Evolutionary conservation across 2,113 vertebrate genomes (phyloP), one percentile per base, ranked within the genome.

Genomic region (Neolamprologus modestus): DNA sequence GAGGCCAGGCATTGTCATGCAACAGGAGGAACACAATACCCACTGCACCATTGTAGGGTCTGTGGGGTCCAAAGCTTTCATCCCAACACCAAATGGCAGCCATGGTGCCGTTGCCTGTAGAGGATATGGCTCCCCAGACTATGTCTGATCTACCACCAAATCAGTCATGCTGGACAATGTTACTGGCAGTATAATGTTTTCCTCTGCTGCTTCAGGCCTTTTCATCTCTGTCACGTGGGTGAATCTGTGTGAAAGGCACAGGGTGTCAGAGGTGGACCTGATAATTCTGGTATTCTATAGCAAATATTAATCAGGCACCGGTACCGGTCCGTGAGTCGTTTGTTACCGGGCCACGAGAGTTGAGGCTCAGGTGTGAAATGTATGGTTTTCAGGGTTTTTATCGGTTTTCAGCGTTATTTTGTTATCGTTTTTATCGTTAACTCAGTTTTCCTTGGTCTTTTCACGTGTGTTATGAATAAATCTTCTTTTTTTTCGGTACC

Each of bases 21-120:
- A 68, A 0, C 35, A 68, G 19, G 35, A 68, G 4, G n/a, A 68
- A 9, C 35, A 35, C 63, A 40, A 4, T 21, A 68, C 2, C 1
- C n/a, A 68, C 63, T 4, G 5, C n/a, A 68, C 35, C n/a, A 24
- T 40, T 1, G 3, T 40, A 6, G 4, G 11, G 63, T 0, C 63
- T 21, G 19, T 21, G 63, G 2, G 35, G 33, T 13, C 63, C 63
- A 37, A 13, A 13, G 2, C 4, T 37, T 68, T 68, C 11, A 3
- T 37, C 19, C 63, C 19, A 37, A 37, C 7, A 68, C 19, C 19
- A 37, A 37, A 59, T 59, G 14, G 26, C 55, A 59, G 13, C 8
- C 55, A 59, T 59, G 55, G 55, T 59, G 55, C 24, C 6, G 0
- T 66, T 66, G 33, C 33, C 61, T 21, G 17, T 66, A 66, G 10